A percentile compares a stretch with the other conserved stretches of the same genome.
These are phyloP conservation scores for Manduca sexta DNA, from an alignment of 1,140 invertebrate genomes.

Conservation along the genomic window DNA sequence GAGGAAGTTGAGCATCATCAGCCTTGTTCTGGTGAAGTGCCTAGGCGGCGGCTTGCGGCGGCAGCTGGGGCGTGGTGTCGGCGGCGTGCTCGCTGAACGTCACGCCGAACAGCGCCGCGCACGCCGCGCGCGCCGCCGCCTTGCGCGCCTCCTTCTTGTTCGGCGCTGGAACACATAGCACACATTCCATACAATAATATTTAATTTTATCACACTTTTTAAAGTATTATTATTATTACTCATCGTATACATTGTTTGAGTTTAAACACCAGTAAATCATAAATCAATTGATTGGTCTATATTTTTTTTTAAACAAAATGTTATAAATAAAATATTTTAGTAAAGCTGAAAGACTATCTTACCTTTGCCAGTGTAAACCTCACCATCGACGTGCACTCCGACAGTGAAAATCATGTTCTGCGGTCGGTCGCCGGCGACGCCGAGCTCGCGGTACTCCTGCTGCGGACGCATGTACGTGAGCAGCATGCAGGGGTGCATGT, in stretches of 20 bases:
- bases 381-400: slow-evolving; percentile 69
- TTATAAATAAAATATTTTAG: too few relatives aligned
- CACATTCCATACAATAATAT: not conserved
- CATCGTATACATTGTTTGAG: too few relatives aligned
- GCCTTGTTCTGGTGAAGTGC: not conserved
- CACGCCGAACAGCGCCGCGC: slow-evolving; percentile 64
- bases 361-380: slow-evolving; percentile 69
- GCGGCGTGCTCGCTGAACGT: slow-evolving; percentile 25
- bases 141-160: slow-evolving; percentile 74
- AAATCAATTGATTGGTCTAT: too few relatives aligned
- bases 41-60: not conserved
- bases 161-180: slow-evolving; percentile 28
- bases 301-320: too few relatives aligned
- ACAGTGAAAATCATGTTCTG: slow-evolving; percentile 73
- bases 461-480: slow-evolving; percentile 82
- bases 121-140: slow-evolving; percentile 67
- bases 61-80: slow-evolving; percentile 2
- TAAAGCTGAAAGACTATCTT: slow-evolving; percentile 8
- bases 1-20: too few relatives aligned
- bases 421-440: slow-evolving; percentile 75
- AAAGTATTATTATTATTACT: too few relatives aligned
- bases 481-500: slow-evolving; percentile 82
- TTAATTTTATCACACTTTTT: too few relatives aligned
- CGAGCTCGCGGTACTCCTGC: slow-evolving; percentile 76
- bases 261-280: too few relatives aligned